These are phyloP conservation scores for Eptesicus fuscus DNA, from an alignment of 2,113 vertebrate species.

Conservation along the genomic window DNA sequence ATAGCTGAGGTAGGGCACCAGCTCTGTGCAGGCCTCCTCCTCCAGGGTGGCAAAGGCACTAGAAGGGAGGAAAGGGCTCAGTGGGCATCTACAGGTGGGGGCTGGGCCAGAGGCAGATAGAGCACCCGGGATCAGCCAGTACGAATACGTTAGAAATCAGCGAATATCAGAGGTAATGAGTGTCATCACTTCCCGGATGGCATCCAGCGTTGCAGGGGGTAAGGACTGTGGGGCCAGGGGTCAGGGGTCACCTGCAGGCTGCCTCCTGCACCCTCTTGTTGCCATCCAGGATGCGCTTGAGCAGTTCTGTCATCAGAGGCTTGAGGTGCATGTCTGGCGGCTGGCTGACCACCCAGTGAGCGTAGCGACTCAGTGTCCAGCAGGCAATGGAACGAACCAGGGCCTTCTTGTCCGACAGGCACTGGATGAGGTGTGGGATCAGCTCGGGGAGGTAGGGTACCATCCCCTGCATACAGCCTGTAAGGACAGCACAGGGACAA, in stretches of 20 bases:
- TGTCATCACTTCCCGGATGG: slow-evolving; percentile 64
- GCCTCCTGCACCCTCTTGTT: slow-evolving; percentile 97
- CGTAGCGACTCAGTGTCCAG: slow-evolving; percentile 97
- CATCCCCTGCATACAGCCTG: slow-evolving; percentile 99
- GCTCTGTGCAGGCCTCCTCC: slow-evolving; percentile 95
- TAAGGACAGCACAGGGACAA: neutral
- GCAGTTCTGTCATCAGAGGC: slow-evolving; percentile 95
- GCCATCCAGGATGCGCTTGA: slow-evolving; percentile 94
- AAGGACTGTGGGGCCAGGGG: neutral
- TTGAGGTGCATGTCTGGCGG: slow-evolving; percentile 94
- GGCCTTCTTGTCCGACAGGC: slow-evolving; percentile 93
- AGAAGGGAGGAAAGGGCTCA: neutral
- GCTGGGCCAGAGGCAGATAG: neutral
- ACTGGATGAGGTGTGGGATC: slow-evolving; percentile 95
- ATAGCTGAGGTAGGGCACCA: slow-evolving; percentile 97
- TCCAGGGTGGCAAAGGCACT: slow-evolving; percentile 96
- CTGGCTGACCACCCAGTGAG: slow-evolving; percentile 97
- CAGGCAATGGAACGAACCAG: slow-evolving; percentile 95
- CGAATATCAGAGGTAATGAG: slow-evolving; percentile 28
- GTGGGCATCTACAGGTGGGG: neutral
- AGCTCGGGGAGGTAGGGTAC: slow-evolving; percentile 94
- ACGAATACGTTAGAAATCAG: slow-evolving; percentile 71
- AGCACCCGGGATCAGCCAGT: slow-evolving; percentile 71
- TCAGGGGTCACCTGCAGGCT: slow-evolving; percentile 88
- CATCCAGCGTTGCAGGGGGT: no score